Evolutionary conservation across 2,888 invertebrate species (phyloP).

Genomic region (Drosophila helvetica): DNA sequence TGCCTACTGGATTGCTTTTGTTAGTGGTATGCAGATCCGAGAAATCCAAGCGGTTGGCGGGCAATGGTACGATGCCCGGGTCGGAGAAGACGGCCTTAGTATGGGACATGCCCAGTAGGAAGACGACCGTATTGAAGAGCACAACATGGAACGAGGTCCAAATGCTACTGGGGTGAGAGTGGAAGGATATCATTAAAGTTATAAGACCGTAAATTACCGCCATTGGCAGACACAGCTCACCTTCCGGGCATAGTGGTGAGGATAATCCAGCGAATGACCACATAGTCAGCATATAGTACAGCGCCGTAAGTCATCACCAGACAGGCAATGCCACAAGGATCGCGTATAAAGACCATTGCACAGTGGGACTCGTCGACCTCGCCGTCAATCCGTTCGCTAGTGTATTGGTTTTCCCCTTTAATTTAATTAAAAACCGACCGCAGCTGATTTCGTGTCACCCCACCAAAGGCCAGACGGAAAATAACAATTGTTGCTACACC

Average conservation of each 20-base stretch:
- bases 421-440: constrained; percentile 71
- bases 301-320: constrained; percentile 91
- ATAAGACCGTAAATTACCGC: neutral
- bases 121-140: constrained; percentile 90
- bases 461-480: constrained; percentile 22
- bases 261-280: constrained; percentile 92
- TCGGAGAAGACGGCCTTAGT: constrained; percentile 94
- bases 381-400: neutral
- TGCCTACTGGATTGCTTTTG: constrained; percentile 83
- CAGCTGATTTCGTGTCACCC: constrained; percentile 35
- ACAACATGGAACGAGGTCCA: constrained; percentile 93
- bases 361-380: neutral
- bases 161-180: constrained; percentile 85
- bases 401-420: constrained; percentile 32
- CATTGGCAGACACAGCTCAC: constrained; percentile 83
- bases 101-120: constrained; percentile 90
- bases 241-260: constrained; percentile 92
- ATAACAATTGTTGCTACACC: constrained; percentile 48
- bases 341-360: constrained; percentile 88
- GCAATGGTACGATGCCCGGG: constrained; percentile 93
- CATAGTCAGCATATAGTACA: constrained; percentile 94
- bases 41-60: constrained; percentile 89
- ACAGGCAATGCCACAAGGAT: constrained; percentile 94
- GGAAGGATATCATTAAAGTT: constrained; percentile 68
- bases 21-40: constrained; percentile 89